These are phyloP conservation scores for Caiman crocodilus DNA, from an alignment of 2,797 vertebrate genomes.

Conservation along the genomic window DNA sequence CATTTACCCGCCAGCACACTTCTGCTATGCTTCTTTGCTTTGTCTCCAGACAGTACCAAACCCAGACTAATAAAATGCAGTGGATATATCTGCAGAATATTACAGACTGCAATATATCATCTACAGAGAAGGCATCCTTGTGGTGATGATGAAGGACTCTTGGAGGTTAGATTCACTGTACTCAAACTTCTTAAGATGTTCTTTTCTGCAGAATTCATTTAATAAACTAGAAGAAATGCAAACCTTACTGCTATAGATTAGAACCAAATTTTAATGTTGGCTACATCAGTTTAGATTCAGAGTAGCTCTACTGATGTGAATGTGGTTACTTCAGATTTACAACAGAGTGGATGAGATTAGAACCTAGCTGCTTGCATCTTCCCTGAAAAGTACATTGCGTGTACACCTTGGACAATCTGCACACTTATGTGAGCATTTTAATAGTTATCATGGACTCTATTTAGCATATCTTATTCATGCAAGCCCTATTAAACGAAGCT, in stretches of 20 bases:
- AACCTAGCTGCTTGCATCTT: neutral
- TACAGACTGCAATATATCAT: neutral
- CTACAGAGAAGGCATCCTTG: neutral
- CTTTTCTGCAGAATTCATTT: neutral
- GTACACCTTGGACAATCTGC: rapidly evolving
- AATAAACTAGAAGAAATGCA: neutral
- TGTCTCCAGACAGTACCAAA: neutral
- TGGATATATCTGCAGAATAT: neutral
- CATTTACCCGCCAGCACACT: neutral
- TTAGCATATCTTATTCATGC: rapidly evolving
- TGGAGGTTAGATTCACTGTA: neutral
- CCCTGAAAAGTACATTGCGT: neutral
- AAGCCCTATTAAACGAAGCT: neutral
- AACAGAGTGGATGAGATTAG: neutral
- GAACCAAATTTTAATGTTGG: neutral
- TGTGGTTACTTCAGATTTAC: neutral
- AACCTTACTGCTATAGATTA: rapidly evolving
- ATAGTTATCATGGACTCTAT: neutral
- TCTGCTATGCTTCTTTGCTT: neutral
- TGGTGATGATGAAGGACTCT: neutral
- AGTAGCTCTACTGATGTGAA: neutral
- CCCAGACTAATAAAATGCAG: neutral
- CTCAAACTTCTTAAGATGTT: neutral
- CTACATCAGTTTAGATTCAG: neutral
- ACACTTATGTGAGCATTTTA: neutral